phyloP scores from a whole-genome alignment of 2,113 vertebrate species.

The Macquaria ambigua region DNA sequence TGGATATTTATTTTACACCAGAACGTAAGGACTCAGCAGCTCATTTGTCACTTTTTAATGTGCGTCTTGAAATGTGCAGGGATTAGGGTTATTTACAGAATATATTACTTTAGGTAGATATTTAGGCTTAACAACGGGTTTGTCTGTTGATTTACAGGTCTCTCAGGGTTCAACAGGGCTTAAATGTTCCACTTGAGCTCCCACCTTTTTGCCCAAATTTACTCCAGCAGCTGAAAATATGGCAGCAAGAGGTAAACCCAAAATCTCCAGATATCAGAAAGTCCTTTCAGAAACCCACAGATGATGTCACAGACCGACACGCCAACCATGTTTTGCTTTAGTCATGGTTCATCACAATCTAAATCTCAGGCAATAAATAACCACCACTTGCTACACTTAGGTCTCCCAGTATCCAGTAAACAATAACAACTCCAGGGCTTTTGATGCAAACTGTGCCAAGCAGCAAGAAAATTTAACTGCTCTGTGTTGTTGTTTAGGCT shows the following conservation, averaged over 20 bases:
- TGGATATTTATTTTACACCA: neutral
- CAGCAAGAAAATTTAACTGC: slow-evolving; percentile 16
- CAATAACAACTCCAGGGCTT: slow-evolving; percentile 22
- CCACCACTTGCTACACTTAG: slow-evolving; percentile 12
- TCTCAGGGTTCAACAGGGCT: neutral
- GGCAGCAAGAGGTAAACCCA: neutral
- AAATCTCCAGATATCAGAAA: neutral
- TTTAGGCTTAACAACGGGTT: neutral
- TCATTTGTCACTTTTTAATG: neutral
- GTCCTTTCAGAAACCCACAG: neutral
- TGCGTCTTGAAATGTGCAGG: neutral
- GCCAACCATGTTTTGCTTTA: neutral
- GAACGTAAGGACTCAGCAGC: neutral
- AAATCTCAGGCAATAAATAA: slow-evolving; percentile 15
- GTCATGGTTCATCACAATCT: slow-evolving; percentile 5
- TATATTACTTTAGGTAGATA: neutral
- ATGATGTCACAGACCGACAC: neutral
- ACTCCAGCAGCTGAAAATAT: neutral
- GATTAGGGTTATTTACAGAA: neutral
- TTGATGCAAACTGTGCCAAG: slow-evolving; percentile 37
- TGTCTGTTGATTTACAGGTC: neutral
- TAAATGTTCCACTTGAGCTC: neutral
- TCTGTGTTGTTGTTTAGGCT: slow-evolving; percentile 10
- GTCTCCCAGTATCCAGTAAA: slow-evolving; percentile 9
- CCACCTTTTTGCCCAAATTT: neutral